Evolutionary conservation across 2,113 vertebrate species (phyloP).

Genomic region (Macroglossus sobrinus): DNA sequence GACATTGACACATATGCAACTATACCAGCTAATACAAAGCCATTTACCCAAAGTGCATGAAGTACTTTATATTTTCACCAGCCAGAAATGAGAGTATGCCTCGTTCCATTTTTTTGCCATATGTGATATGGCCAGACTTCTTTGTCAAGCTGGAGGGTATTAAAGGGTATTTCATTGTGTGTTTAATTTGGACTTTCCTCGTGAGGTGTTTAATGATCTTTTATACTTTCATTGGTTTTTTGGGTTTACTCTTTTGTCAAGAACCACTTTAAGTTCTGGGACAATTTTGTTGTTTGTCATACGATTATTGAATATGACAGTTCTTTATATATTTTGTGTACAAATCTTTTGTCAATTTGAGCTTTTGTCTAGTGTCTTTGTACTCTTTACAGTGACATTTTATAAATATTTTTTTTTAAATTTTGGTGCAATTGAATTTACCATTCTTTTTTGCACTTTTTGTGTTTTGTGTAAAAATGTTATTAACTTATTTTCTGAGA

Average conservation of each 20-base stretch:
- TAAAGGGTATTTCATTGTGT: not conserved
- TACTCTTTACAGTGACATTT: not conserved
- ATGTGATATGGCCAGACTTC: not conserved
- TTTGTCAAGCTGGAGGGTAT: not conserved
- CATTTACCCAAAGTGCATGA: not conserved
- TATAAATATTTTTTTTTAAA: not conserved
- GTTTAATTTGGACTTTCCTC: not conserved
- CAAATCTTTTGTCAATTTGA: not conserved
- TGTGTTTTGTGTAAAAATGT: not conserved
- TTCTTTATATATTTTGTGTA: not conserved
- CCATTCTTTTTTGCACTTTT: not conserved
- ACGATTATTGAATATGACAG: not conserved
- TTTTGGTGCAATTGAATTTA: not conserved
- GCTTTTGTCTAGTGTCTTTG: not conserved
- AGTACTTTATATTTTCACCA: not conserved
- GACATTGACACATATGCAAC: not conserved
- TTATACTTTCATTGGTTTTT: not conserved
- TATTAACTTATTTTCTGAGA: not conserved
- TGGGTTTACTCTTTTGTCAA: not conserved
- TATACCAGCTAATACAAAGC: not conserved
- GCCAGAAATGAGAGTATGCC: not conserved
- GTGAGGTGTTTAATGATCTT: not conserved
- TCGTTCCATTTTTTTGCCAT: not conserved
- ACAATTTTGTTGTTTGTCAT: not conserved
- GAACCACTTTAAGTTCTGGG: not conserved